Base-by-base conservation (phyloP, 1,140 invertebrate species). In the Tribolium madens region DNA sequence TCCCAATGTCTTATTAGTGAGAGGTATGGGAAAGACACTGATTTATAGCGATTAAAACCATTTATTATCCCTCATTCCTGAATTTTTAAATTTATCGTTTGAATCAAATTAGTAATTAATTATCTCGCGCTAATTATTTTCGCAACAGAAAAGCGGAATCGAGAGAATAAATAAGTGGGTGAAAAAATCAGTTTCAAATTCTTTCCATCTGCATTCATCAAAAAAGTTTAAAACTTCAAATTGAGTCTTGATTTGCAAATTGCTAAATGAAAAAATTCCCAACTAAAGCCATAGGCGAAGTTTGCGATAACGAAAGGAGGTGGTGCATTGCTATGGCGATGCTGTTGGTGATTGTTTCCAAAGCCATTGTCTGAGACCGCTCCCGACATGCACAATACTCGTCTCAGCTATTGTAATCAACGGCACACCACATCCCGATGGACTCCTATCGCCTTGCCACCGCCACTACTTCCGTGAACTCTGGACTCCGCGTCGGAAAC, bases 401-500 rank as follows among this genome's bases (percentile, higher is more conserved):
- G 64, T 76, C 42, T 76, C 75, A 14, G 75, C 47, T 18, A 76
- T 64, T 76, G 60, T 68, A 71, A 69, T 64, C 57, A 18, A 26
- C 21, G n/a, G 57, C 57, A 64, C 57, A 33, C 57, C 57, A 64
- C 57, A 64, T 64, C 57, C 57, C 74, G 52, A 47, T 47, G 57
- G 57, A 36, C 52, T 69, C 60, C 48, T 71, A 76, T 76, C 75
- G 69, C 75, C 75, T 76, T 53, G 21, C 47, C 60, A 50, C 26
- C 75, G 75, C 72, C 50, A 52, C 75, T 52, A 76, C 64, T 76
- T 76, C 75, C 75, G 75, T 76, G 75, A 76, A 76, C 75, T 76
- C 64, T 76, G 75, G 75, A 76, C 68, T 53, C 60, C 14, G 64
- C 64, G 52, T 69, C 60, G 75, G 75, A 68, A 76, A 76, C 57